Evolutionary conservation across 2,113 vertebrate species (phyloP), one percentile per base, ranked within the genome.

Genomic region (Alectura lathami): DNA sequence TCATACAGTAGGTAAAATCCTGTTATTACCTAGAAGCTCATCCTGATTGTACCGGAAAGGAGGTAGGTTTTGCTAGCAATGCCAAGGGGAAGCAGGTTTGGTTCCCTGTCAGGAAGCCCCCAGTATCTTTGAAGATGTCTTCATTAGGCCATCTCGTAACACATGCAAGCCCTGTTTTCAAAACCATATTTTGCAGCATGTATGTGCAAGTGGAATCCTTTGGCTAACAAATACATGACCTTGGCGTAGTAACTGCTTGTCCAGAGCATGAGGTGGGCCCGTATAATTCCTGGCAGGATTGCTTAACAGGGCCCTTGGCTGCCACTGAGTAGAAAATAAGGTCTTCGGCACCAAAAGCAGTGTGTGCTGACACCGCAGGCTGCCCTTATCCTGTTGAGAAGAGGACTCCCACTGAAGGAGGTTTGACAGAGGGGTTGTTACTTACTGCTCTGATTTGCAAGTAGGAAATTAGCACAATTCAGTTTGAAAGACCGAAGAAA

Each of bases 351-450:
- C n/a, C 73, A 53, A 27, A 4, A 3, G 84, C 43, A 43, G 67
- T 0, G 0, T 27, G 30, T 47, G 62, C 78, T 85, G 74, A 56
- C 0, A 0, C 17, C 76, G 23, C 0, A 3, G 67, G 13, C 53
- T 87, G 34, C 23, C 56, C 48, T 84, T 36, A 8, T 11, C 20
- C 66, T 50, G 20, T 26, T 83, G 73, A 50, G 47, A 77, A 26
- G 51, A 47, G 50, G 43, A 77, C 32, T 48, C 30, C 26, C 10
- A 47, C 57, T 6, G 53, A 85, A 89, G 53, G 24, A 62, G 23
- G 17, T 89, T 12, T 43, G 67, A 66, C 40, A 60, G 60, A 23
- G 57, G 23, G 62, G 24, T n/a, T 89, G 82, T 68, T 51, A 34
- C 62, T 86, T 50, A 30, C 30, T 32, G 45, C 51, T 83, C 45